Conservation (phyloP, 2,113 vertebrate species). For the Pongo pygmaeus region DNA sequence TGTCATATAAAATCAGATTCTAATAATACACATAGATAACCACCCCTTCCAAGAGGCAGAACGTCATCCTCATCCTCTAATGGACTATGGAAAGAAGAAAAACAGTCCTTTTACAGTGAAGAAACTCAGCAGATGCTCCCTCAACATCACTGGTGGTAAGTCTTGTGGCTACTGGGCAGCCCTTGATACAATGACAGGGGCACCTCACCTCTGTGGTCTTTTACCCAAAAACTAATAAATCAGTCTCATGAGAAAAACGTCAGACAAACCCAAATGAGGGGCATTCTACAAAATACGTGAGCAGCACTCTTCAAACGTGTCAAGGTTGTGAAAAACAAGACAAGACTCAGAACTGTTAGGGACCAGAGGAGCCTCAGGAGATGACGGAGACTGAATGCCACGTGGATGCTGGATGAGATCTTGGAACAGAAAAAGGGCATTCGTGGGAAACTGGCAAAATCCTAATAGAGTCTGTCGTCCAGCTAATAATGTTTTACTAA, state of each 20-base stretch:
- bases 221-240: not conserved
- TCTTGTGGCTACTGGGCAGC: not conserved
- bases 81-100: too few species aligned
- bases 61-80: not conserved
- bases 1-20: not conserved
- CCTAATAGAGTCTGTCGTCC: not conserved
- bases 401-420: fast-evolving
- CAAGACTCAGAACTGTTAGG: not conserved
- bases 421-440: not conserved
- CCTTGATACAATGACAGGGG: not conserved
- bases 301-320: not conserved
- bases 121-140: not conserved
- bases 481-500: not conserved
- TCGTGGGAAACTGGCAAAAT: not conserved
- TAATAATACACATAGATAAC: not conserved
- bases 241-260: not conserved
- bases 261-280: not conserved
- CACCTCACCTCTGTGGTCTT: not conserved
- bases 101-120: not conserved
- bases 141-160: not conserved
- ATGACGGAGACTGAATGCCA: not conserved
- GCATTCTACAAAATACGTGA: not conserved
- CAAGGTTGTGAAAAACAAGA: not conserved
- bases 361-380: not conserved
- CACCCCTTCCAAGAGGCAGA: not conserved